Evolutionary conservation across 2,113 vertebrate genomes (phyloP).

Genomic region (Odocoileus virginianus): DNA sequence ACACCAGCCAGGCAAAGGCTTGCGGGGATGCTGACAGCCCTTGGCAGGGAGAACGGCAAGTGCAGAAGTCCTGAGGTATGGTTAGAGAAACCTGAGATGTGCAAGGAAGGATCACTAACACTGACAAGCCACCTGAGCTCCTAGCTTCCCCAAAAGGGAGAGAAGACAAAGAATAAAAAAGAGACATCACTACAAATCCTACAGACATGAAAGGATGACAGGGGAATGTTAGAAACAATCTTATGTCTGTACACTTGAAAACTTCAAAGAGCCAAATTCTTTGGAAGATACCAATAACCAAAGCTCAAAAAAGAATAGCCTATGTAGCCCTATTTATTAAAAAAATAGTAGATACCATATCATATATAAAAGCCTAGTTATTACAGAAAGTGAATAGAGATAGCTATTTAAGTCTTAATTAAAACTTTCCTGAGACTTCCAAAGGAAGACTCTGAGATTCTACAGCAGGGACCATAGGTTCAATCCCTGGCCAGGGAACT

Average conservation of each 20-base stretch:
- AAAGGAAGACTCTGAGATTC: background rate
- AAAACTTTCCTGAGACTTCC: background rate
- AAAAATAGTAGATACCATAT: background rate
- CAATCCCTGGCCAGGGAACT: background rate
- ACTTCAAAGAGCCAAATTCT: background rate
- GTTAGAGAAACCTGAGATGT: accelerated
- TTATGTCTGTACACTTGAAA: background rate
- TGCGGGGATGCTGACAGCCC: background rate
- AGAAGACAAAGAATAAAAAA: background rate
- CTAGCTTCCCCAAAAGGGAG: no score
- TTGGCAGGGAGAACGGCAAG: accelerated
- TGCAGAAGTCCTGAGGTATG: background rate
- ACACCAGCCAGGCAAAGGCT: accelerated
- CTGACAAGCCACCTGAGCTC: background rate
- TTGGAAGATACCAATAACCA: background rate
- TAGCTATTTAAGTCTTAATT: background rate
- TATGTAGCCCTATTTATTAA: background rate
- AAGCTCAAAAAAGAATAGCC: background rate
- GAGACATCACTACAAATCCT: background rate
- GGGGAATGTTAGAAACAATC: background rate
- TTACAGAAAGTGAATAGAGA: background rate
- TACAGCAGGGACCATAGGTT: background rate
- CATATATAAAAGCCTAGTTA: background rate
- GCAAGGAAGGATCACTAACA: background rate
- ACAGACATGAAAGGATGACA: no score